Evolutionary conservation across 1,140 invertebrate species (phyloP).

Genomic region (Euschistus heros): DNA sequence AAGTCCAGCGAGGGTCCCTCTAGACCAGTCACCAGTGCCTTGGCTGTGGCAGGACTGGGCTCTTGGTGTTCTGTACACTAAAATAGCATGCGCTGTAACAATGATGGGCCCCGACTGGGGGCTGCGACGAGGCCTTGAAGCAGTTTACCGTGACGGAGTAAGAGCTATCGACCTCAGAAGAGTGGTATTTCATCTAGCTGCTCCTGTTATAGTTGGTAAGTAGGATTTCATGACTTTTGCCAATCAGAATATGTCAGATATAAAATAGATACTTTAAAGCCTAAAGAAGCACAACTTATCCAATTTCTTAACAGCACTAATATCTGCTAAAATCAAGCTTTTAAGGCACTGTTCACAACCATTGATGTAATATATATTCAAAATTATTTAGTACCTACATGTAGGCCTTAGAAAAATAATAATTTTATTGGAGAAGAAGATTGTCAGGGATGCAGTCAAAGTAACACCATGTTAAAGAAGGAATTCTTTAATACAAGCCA

Average conservation of each 20-base stretch:
- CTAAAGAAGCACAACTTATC: too few relatives aligned
- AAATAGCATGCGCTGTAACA: constrained; percentile 92
- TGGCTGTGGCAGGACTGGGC: constrained; percentile 98
- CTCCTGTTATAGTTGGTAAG: constrained; percentile 59
- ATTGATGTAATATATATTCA: too few relatives aligned
- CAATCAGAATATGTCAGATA: too few relatives aligned
- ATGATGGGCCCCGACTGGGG: constrained; percentile 98
- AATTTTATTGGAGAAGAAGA: neutral
- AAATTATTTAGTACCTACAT: too few relatives aligned
- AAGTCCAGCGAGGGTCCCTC: constrained; percentile 81
- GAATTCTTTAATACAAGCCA: too few relatives aligned
- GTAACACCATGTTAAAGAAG: too few relatives aligned
- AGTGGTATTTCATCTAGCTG: constrained; percentile 71
- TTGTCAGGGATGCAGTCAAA: too few relatives aligned
- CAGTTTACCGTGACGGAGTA: constrained; percentile 73
- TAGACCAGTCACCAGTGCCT: constrained; percentile 87
- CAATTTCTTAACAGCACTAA: too few relatives aligned
- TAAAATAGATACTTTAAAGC: too few relatives aligned
- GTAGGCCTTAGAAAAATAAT: neutral
- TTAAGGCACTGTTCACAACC: too few relatives aligned
- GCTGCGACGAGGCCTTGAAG: constrained; percentile 79
- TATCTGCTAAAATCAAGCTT: too few relatives aligned
- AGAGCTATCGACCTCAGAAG: constrained; percentile 38
- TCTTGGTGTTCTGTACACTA: constrained; percentile 90
- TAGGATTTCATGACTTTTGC: constrained; percentile 39